Conservation (phyloP, 2,888 invertebrate genomes). For the Apeira syringaria region DNA sequence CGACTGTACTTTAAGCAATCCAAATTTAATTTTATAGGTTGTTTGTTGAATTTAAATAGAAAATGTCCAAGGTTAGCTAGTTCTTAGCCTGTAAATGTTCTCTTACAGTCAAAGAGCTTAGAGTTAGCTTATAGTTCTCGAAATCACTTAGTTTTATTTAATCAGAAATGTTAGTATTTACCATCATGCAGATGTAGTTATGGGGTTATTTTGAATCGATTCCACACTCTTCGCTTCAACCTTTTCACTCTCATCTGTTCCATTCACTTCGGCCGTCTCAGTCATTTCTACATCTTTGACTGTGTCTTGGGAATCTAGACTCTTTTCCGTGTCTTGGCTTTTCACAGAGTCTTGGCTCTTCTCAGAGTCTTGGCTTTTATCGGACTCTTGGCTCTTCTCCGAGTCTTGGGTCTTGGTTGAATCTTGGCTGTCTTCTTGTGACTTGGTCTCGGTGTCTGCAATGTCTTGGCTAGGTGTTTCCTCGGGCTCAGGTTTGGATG, state of each 20-base stretch:
- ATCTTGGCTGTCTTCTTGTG: constrained; percentile 31
- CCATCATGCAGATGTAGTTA: constrained; percentile 62
- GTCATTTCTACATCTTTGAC: constrained; percentile 37
- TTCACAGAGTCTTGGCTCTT: not conserved
- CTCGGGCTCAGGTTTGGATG: constrained; percentile 52
- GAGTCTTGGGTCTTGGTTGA: constrained; percentile 29
- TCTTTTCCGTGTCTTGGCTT: constrained; percentile 3
- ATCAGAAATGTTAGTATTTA: constrained; percentile 8
- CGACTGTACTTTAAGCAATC: too few relatives aligned
- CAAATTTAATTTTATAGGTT: too few relatives aligned
- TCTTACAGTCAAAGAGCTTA: too few relatives aligned
- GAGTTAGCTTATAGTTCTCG: too few relatives aligned
- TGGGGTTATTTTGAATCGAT: constrained; percentile 39
- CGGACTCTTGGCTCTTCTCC: constrained; percentile 26
- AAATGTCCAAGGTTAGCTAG: too few relatives aligned
- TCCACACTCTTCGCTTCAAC: constrained; percentile 48
- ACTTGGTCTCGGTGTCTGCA: constrained; percentile 41
- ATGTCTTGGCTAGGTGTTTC: constrained; percentile 66
- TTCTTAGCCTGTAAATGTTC: too few relatives aligned
- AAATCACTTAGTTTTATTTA: too few relatives aligned
- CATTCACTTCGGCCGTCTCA: constrained; percentile 49
- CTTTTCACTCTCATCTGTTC: constrained; percentile 40
- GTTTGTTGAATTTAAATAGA: too few relatives aligned
- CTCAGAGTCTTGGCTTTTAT: constrained; percentile 21
- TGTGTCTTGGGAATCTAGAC: not conserved